Conservation (phyloP, 2,888 invertebrate genomes). For the Chesias legatella region DNA sequence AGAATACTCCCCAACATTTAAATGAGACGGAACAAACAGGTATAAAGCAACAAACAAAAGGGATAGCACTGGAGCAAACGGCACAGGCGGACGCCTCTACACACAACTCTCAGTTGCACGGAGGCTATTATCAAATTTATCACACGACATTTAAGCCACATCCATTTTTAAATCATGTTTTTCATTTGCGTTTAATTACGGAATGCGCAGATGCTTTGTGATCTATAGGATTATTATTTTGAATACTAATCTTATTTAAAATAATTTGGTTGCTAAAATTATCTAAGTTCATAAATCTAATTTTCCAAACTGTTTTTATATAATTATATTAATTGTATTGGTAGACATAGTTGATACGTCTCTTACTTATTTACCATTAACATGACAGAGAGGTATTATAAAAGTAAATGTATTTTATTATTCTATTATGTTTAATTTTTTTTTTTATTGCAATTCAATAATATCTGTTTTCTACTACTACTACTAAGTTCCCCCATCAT, state of each 20-base stretch:
- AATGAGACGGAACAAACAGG: slow-evolving; percentile 13
- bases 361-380: too few species aligned
- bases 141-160: slow-evolving; percentile 28
- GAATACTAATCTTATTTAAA: not conserved
- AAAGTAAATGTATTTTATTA: too few species aligned
- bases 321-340: too few species aligned
- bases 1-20: slow-evolving; percentile 37
- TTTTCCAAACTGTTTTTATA: too few species aligned
- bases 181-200: too few species aligned
- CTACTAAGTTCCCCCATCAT: slow-evolving; percentile 13
- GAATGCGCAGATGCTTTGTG: too few species aligned
- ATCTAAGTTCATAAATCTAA: too few species aligned
- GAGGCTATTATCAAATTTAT: slow-evolving; percentile 23
- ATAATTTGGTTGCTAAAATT: too few species aligned
- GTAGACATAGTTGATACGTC: too few species aligned
- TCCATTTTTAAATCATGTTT: too few species aligned
- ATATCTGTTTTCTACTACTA: slow-evolving; percentile 4
- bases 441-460: slow-evolving; percentile 6
- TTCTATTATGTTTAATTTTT: slow-evolving; percentile 2
- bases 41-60: slow-evolving; percentile 42
- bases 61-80: slow-evolving; percentile 41
- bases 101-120: slow-evolving; percentile 34
- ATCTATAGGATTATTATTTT: not conserved
- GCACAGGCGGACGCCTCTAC: slow-evolving; percentile 51
- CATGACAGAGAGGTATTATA: too few species aligned